Evolutionary conservation across 2,888 invertebrate genomes (phyloP).

Genomic region (Caenorhabditis angaria): DNA sequence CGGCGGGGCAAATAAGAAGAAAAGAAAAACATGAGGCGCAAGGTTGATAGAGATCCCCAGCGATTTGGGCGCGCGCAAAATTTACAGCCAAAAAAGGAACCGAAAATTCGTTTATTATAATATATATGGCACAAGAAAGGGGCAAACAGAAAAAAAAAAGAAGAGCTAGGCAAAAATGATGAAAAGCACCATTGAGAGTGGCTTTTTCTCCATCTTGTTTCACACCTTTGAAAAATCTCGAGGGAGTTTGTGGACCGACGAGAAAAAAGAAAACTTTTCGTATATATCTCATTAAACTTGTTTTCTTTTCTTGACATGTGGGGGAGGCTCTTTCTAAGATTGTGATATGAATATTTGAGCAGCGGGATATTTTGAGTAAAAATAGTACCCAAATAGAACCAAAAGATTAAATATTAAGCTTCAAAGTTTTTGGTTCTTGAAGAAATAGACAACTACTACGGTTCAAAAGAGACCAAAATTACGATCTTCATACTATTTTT

Average conservation of each 20-base stretch:
- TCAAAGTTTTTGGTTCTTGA: too few relatives aligned
- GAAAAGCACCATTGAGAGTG: slow-evolving; percentile 46
- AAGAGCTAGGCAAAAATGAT: slow-evolving; percentile 32
- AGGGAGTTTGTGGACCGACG: not conserved
- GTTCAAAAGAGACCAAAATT: too few relatives aligned
- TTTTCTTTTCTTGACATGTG: too few relatives aligned
- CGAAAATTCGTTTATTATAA: slow-evolving; percentile 42
- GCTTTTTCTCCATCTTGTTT: slow-evolving; percentile 13
- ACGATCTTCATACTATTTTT: too few relatives aligned
- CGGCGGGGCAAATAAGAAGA: not conserved
- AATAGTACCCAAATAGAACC: too few relatives aligned
- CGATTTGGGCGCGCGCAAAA: slow-evolving; percentile 7
- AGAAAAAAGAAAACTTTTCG: too few relatives aligned
- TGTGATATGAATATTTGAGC: too few relatives aligned
- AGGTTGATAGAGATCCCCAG: slow-evolving; percentile 40
- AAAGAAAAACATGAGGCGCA: slow-evolving; percentile 8
- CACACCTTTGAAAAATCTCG: slow-evolving; percentile 25
- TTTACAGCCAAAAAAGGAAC: slow-evolving; percentile 23
- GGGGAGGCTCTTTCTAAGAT: too few relatives aligned
- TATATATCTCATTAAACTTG: too few relatives aligned
- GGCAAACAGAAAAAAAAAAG: slow-evolving; percentile 5
- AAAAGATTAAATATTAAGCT: too few relatives aligned
- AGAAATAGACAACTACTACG: too few relatives aligned
- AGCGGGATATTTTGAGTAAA: too few relatives aligned
- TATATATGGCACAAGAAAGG: not conserved